Conservation (phyloP, 2,113 vertebrate genomes). For the Corythaeola cristata region DNA sequence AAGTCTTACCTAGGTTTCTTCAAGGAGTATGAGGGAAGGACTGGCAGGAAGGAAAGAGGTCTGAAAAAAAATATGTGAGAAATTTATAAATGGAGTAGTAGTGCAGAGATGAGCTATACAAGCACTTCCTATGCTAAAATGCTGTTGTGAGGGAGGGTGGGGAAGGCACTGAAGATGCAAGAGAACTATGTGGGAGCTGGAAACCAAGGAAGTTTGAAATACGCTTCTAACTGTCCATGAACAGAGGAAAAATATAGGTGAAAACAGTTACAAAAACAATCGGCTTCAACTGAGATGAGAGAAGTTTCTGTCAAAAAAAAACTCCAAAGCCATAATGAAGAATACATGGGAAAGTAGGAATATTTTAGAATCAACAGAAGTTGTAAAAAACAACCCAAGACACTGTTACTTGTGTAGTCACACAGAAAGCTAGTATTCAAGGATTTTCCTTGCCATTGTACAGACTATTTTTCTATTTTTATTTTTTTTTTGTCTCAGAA, state of each 20-base stretch:
- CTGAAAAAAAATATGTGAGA: neutral
- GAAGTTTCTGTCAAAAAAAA: neutral
- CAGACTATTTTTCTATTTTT: neutral
- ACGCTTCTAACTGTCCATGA: neutral
- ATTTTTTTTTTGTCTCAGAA: neutral
- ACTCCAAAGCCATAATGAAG: neutral
- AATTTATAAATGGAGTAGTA: constrained; percentile 40
- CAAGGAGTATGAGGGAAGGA: neutral
- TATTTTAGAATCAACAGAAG: neutral
- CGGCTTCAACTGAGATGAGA: neutral
- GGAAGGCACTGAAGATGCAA: neutral
- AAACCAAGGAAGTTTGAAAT: neutral
- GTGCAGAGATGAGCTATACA: constrained; percentile 9
- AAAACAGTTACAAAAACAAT: neutral
- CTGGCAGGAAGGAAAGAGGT: neutral
- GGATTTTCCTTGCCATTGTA: neutral
- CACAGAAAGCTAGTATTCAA: neutral
- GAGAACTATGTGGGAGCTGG: neutral
- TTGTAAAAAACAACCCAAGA: neutral
- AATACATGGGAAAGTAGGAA: neutral
- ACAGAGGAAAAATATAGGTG: neutral
- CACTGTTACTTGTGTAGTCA: neutral
- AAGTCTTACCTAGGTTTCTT: constrained; percentile 8
- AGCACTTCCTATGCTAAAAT: constrained; percentile 19
- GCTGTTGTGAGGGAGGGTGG: neutral